These are phyloP conservation scores for Percopsis transmontana DNA, from an alignment of 2,113 vertebrate genomes.

Conservation along the genomic window DNA sequence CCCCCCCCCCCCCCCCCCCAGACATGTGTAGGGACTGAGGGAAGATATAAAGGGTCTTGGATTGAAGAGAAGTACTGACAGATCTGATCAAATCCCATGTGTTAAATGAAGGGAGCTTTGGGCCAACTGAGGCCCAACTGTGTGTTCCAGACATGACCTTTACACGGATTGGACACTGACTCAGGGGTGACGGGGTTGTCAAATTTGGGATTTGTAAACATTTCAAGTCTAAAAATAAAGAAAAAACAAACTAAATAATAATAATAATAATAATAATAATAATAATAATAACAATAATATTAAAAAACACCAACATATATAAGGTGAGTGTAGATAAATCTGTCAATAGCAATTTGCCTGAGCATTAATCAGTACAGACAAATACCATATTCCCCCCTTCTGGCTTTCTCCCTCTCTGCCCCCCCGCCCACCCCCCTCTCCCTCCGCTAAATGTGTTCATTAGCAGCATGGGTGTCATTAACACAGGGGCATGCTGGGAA, in stretches of 20 bases:
- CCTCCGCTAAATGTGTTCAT: conserved; percentile 21
- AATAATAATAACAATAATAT: too few relatives aligned
- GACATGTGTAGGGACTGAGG: conserved; percentile 10
- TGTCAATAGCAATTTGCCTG: too few relatives aligned
- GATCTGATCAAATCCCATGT: conserved; percentile 66
- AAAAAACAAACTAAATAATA: too few relatives aligned
- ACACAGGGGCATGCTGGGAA: conserved; percentile 42
- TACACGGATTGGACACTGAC: conserved; percentile 8
- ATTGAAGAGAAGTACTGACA: conserved; percentile 30
- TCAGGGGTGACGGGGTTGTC: too few relatives aligned
- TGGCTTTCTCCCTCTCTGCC: not conserved
- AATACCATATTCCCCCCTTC: not conserved
- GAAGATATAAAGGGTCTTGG: conserved; percentile 35
- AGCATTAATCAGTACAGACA: not conserved
- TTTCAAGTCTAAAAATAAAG: not conserved
- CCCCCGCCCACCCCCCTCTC: conserved; percentile 6
- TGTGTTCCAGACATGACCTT: conserved; percentile 45
- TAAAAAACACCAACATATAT: too few relatives aligned
- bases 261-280: too few relatives aligned
- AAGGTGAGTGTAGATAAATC: too few relatives aligned
- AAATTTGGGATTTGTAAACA: not conserved
- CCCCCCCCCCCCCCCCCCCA: too few relatives aligned
- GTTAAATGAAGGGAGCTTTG: conserved; percentile 24
- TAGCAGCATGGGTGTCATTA: conserved; percentile 46
- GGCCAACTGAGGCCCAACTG: conserved; percentile 27